phyloP scores from a whole-genome alignment of 2,113 vertebrate genomes.

The Pterophyllum scalare region DNA sequence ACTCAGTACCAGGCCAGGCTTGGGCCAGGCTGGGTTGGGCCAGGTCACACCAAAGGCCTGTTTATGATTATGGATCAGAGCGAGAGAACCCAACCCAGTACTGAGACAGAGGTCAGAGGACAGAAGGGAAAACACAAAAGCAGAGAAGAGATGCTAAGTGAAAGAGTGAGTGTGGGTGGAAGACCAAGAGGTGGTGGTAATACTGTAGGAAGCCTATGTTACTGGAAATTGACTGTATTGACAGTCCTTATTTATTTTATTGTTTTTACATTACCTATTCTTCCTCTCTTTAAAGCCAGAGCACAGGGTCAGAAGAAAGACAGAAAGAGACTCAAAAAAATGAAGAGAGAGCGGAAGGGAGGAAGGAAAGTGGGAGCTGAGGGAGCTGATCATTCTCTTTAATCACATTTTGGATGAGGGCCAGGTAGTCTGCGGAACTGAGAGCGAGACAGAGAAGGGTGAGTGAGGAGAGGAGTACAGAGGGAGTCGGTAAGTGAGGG shows the following conservation, averaged over 20 bases:
- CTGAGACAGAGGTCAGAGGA: conserved; percentile 12
- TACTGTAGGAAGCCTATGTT: conserved; percentile 47
- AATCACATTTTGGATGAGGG: conserved; percentile 97
- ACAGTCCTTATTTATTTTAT: conserved; percentile 26
- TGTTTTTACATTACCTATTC: conserved; percentile 38
- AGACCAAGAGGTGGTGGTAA: conserved; percentile 24
- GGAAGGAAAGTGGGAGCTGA: conserved; percentile 82
- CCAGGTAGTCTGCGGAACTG: conserved; percentile 93
- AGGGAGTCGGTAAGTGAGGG: conserved; percentile 28
- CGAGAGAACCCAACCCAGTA: conserved; percentile 80
- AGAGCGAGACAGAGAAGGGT: conserved; percentile 70
- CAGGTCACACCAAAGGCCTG: conserved; percentile 84
- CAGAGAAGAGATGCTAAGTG: conserved; percentile 49
- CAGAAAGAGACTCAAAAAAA: conserved; percentile 61
- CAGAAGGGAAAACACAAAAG: not conserved
- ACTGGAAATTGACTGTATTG: conserved; percentile 79
- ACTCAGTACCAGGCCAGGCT: conserved; percentile 73
- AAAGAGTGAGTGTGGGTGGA: conserved; percentile 42
- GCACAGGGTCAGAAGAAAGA: conserved; percentile 90
- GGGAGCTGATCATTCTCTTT: conserved; percentile 98
- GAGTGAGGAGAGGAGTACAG: conserved; percentile 54
- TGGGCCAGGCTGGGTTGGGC: conserved; percentile 37
- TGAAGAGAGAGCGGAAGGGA: conserved; percentile 67
- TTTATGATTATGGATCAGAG: conserved; percentile 91
- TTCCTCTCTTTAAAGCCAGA: conserved; percentile 65